Evolutionary conservation across 2,797 vertebrate species (phyloP).

Genomic region (Smutsia temminckii): DNA sequence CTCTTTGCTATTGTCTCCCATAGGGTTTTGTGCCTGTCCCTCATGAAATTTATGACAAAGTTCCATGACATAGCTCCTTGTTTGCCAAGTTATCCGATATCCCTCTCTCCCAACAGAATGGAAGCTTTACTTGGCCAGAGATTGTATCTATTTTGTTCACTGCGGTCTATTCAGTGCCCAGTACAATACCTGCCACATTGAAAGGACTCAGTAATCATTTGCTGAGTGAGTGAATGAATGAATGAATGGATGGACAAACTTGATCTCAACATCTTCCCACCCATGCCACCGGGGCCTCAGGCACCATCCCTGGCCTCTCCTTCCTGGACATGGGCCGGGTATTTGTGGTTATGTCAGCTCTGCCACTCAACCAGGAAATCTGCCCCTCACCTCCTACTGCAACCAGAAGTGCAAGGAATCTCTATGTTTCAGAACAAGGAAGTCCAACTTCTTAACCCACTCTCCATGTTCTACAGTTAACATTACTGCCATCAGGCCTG

Average conservation of each 20-base stretch:
- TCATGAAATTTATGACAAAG: background rate
- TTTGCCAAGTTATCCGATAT: background rate
- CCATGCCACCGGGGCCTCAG: background rate
- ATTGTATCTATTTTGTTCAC: background rate
- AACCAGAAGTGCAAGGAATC: background rate
- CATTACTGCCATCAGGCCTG: accelerated
- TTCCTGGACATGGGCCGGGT: background rate
- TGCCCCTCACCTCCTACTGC: background rate
- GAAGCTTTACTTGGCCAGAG: background rate
- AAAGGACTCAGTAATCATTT: background rate
- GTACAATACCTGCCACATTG: background rate
- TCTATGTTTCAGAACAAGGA: background rate
- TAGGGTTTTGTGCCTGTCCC: background rate
- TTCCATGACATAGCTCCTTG: background rate
- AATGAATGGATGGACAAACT: background rate
- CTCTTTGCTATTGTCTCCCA: background rate
- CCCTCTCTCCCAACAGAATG: background rate
- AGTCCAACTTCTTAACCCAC: background rate
- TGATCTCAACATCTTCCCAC: background rate
- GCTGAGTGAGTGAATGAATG: background rate
- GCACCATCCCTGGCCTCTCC: background rate
- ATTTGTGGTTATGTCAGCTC: background rate
- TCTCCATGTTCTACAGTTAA: background rate
- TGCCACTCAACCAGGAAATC: background rate
- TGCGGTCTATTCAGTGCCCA: background rate